Base-by-base conservation (phyloP, 1,140 invertebrate species). In the Coenobita brevimanus region DNA sequence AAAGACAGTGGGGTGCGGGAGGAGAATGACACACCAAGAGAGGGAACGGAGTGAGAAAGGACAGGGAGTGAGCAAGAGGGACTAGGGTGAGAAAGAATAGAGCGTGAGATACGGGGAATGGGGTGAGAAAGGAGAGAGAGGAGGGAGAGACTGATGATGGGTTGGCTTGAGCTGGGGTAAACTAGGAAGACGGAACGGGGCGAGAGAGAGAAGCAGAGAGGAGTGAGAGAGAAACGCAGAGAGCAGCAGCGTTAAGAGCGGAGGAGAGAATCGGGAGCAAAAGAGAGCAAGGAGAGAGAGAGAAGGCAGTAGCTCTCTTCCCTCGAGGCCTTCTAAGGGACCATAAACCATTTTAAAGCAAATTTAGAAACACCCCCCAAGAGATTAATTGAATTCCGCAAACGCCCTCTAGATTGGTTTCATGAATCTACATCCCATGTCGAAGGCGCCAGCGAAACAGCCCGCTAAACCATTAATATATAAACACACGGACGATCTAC, bases 331-430 rank as follows among this genome's bases (percentile, higher is more conserved):
- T 80, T 57, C 78, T 80, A 80, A 80, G 78, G 62, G 78, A 80
- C 27, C 50, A 80, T 80, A 80, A 80, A 80, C 78, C 30, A 80
- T n/a, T 80, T 60, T 60, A 80, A 50, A 85, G 71, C 82, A 76
- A 75, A 85, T 76, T 75, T 62, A 85, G 71, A 85, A 76, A 76
- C 82, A 60, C n/a, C n/a, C n/a, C 73, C 73, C 50, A 62, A 24
- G 73, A 85, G 82, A 85, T 85, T 85, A 85, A 85, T 85, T 85
- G 82, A 64, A 85, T 85, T 85, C 82, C 82, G 38, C 82, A 85
- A 85, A 76, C 82, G 82, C 36, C 54, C 82, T 85, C 73, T 85
- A 85, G 82, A 85, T 85, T 76, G 82, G 82, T 85, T 85, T 85
- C 82, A 85, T 85, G 82, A 85, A 85, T 85, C 69, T 85, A 85